Evolutionary conservation across 2,888 invertebrate species (phyloP), one percentile per base, ranked within the genome.

Genomic region (Acleris literana): DNA sequence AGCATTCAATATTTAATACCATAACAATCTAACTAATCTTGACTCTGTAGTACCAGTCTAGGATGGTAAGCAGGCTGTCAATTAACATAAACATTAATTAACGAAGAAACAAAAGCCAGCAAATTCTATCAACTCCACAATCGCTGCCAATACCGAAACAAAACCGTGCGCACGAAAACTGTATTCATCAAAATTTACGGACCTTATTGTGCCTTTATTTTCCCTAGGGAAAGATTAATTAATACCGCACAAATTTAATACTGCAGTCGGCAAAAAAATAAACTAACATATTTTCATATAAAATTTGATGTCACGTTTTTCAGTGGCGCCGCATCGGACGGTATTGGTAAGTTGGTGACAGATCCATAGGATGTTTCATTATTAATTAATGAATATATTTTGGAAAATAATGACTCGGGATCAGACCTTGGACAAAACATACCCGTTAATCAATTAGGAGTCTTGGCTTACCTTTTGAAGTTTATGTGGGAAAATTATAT

Each of bases 171-270:
- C 44, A 3, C 13, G n/a, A 57, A 57, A 57, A 57, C 25, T 22
- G 46, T 57, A 46, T 57, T 57, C 20, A 57, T 57, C 57, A 57
- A 25, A 46, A 46, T 57, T 57, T 44, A 46, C 46, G 25, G 25
- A 29, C 25, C 57, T 57, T 46, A 57, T 57, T 57, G 57, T 57
- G 11, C 44, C 17, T 57, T 46, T 57, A 46, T 57, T 16, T 39
- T 25, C 25, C 46, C 46, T 17, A n/a, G 44, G 57, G 25, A 7
- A 25, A 46, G 57, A 57, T 57, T 57, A 57, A 57, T 57, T 57
- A 46, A 44, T 16, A 4, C 46, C 9, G 11, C n/a, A 46, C 57
- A 22, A 46, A 57, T 9, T 25, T 57, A 49, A 49, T 9, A 11
- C 4, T 11, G 49, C 20, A 5, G 49, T 13, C 17, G 18, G 20